Conservation (phyloP, 2,113 vertebrate genomes). For the Sprattus sprattus region DNA sequence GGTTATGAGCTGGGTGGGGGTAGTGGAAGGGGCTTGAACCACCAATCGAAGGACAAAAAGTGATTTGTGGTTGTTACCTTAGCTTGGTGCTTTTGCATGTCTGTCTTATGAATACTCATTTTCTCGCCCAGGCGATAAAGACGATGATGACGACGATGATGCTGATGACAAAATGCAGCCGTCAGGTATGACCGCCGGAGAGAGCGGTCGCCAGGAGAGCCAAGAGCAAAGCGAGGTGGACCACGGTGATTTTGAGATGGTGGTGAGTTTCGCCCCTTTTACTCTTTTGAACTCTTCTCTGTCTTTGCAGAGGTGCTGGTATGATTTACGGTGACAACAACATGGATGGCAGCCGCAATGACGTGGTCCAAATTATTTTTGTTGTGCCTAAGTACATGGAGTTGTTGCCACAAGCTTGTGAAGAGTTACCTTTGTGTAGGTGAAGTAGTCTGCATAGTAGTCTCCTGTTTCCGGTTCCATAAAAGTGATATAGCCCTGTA, state of each 20-base stretch:
- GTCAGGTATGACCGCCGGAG: constrained; percentile 82
- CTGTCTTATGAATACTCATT: not conserved
- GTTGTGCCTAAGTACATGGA: not conserved
- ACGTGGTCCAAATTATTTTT: no score
- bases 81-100: not conserved
- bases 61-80: no score
- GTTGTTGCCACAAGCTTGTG: not conserved
- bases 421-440: not conserved
- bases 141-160: constrained; percentile 93
- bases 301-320: not conserved
- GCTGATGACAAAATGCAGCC: constrained; percentile 95
- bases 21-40: not conserved
- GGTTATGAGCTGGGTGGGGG: not conserved
- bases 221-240: constrained; percentile 96
- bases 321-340: not conserved
- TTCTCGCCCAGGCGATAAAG: constrained; percentile 87
- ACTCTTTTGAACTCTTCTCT: not conserved
- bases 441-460: not conserved
- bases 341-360: not conserved
- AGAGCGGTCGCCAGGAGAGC: constrained; percentile 87
- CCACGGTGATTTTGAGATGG: constrained; percentile 98
- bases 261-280: constrained; percentile 77
- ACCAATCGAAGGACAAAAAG: not conserved
- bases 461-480: no score
- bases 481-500: no score